phyloP scores from a whole-genome alignment of 2,797 vertebrate species.

The Serranus cabrilla region DNA sequence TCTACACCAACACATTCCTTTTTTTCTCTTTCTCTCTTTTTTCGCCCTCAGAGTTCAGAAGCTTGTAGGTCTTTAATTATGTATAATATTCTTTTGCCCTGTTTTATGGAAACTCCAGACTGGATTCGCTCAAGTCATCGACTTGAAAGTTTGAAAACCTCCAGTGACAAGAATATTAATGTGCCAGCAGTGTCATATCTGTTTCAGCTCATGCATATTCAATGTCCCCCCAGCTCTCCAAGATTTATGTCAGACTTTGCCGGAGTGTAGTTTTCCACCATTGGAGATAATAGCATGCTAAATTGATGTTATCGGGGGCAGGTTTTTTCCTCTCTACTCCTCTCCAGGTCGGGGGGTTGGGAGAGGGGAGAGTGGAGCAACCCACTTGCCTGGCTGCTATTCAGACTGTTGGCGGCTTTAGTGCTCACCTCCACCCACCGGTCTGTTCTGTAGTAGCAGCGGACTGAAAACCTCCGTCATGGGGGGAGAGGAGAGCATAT shows the following conservation, averaged over 20 bases:
- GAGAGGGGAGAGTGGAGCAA: slow-evolving; percentile 77
- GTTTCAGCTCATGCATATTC: slow-evolving; percentile 99
- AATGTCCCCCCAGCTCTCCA: slow-evolving; percentile 97
- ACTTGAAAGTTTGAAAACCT: slow-evolving; percentile 99
- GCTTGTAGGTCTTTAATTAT: slow-evolving; percentile 92
- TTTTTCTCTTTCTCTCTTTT: slow-evolving; percentile 75
- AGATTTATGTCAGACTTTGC: slow-evolving; percentile 99
- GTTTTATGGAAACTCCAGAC: slow-evolving; percentile 95
- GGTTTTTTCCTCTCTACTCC: slow-evolving; percentile 77
- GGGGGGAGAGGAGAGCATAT: slow-evolving; percentile 88
- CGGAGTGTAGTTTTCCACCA: slow-evolving; percentile 99
- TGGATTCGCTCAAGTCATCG: slow-evolving; percentile 96
- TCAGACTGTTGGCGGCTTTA: slow-evolving; percentile 69
- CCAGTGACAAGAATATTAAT: slow-evolving; percentile 99
- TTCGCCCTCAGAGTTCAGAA: slow-evolving; percentile 87
- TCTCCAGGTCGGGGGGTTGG: slow-evolving; percentile 80
- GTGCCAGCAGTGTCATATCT: slow-evolving; percentile 99
- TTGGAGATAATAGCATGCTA: slow-evolving; percentile 99
- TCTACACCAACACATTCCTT: slow-evolving; percentile 81
- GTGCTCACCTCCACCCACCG: slow-evolving; percentile 79
- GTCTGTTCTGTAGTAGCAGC: slow-evolving; percentile 69
- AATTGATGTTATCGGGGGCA: slow-evolving; percentile 98
- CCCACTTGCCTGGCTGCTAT: slow-evolving; percentile 71
- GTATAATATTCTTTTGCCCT: slow-evolving; percentile 94
- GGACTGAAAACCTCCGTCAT: slow-evolving; percentile 73